phyloP scores from a whole-genome alignment of 2,797 vertebrate species.

The Acestrorhynchus altus region DNA sequence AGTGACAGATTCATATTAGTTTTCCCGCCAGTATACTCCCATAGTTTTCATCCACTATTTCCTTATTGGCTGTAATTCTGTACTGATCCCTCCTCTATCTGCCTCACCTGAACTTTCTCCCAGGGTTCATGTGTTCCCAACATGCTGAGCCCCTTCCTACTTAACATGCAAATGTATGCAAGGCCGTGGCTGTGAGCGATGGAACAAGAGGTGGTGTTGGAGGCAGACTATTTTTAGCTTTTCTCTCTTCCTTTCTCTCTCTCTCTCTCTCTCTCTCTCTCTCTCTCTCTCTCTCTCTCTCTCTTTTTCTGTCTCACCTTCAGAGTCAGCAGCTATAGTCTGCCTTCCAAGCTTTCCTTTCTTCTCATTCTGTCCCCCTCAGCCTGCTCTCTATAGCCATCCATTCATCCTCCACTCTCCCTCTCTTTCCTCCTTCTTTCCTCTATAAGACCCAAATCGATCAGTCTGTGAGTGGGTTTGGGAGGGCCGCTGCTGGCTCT shows the following conservation, averaged over 20 bases:
- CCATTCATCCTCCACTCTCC: neutral
- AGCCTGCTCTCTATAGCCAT: neutral
- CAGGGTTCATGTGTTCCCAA: constrained; percentile 66
- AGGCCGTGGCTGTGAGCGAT: constrained; percentile 18
- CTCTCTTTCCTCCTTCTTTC: constrained; percentile 17
- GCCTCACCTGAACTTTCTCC: constrained; percentile 73
- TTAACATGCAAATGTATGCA: constrained; percentile 72
- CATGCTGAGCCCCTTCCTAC: constrained; percentile 33
- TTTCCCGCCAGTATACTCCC: constrained; percentile 32
- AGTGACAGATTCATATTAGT: constrained; percentile 39
- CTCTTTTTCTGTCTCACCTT: constrained; percentile 4
- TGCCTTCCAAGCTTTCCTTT: neutral
- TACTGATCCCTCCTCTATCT: constrained; percentile 60
- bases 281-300: constrained; percentile 42
- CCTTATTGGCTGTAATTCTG: constrained; percentile 64
- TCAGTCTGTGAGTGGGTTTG: constrained; percentile 19
- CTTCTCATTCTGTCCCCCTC: neutral
- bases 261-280: constrained; percentile 49
- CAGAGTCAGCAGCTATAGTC: constrained; percentile 23
- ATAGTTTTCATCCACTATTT: constrained; percentile 45
- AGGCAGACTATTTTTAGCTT: constrained; percentile 77
- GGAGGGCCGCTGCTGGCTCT: constrained; percentile 32
- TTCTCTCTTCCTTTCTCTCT: constrained; percentile 1
- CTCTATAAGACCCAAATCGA: constrained; percentile 23
- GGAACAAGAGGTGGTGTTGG: constrained; percentile 65